These are phyloP conservation scores for Phrynosoma platyrhinos DNA, from an alignment of 2,113 vertebrate genomes.

Conservation along the genomic window DNA sequence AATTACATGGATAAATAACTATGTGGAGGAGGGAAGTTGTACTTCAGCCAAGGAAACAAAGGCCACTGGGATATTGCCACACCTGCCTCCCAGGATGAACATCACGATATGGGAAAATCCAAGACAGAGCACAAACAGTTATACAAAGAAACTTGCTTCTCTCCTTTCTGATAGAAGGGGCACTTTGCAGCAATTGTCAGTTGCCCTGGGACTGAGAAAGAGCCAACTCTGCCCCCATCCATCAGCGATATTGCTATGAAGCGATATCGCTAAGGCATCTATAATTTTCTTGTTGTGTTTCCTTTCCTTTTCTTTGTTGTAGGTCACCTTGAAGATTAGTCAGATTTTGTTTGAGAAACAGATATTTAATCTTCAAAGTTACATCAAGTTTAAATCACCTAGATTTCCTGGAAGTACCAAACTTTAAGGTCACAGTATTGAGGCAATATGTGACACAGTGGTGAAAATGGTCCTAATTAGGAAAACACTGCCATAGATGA, in stretches of 20 bases:
- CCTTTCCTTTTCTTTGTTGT: too few species aligned
- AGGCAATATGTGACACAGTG: not conserved
- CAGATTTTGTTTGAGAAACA: too few species aligned
- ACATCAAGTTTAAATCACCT: too few species aligned
- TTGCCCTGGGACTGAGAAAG: not conserved
- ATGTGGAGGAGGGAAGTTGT: not conserved
- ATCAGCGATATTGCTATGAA: not conserved
- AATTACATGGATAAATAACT: conserved; percentile 8
- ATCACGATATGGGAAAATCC: too few species aligned
- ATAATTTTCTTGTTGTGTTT: too few species aligned
- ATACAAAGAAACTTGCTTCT: not conserved
- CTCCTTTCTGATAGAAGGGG: too few species aligned
- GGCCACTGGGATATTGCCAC: too few species aligned
- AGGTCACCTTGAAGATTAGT: too few species aligned
- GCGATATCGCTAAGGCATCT: not conserved
- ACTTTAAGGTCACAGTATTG: not conserved
- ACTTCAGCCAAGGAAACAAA: not conserved
- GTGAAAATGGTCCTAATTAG: not conserved
- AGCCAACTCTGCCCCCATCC: too few species aligned
- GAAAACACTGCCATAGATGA: not conserved
- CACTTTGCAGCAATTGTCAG: too few species aligned
- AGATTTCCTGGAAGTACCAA: not conserved
- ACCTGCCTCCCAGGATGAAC: too few species aligned
- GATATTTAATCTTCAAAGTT: too few species aligned
- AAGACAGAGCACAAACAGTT: not conserved